These are phyloP conservation scores for Rhinella marina DNA, from an alignment of 2,797 vertebrate genomes.

Conservation along the genomic window DNA sequence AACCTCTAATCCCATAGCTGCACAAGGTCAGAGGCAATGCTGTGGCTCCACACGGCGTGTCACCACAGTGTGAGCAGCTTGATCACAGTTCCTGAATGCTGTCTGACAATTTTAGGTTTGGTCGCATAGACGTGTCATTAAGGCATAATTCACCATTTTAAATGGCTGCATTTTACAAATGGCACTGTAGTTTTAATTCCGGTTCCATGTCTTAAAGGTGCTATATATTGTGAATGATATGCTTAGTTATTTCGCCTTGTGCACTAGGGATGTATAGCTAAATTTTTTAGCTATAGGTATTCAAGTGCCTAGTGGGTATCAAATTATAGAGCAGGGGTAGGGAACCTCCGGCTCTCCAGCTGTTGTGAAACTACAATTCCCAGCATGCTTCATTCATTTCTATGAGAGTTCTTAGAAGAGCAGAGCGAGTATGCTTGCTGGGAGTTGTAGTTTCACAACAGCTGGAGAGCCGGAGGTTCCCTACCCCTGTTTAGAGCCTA, in stretches of 20 bases:
- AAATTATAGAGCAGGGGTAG: background rate
- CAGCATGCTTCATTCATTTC: too few relatives aligned
- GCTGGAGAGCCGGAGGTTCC: too few relatives aligned
- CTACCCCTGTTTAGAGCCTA: too few relatives aligned
- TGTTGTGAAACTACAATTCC: too few relatives aligned
- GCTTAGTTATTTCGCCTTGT: background rate
- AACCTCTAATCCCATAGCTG: background rate
- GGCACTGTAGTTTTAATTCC: background rate
- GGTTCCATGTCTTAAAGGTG: conserved; percentile 27
- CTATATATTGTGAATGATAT: background rate
- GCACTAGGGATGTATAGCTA: background rate
- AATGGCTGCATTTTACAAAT: conserved; percentile 22
- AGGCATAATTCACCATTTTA: conserved; percentile 29
- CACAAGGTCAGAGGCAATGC: background rate
- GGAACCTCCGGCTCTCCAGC: too few relatives aligned
- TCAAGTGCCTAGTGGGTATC: background rate
- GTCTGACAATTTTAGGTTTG: conserved; percentile 11
- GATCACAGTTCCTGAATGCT: background rate
- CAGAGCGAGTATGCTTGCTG: too few relatives aligned
- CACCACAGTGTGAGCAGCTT: background rate
- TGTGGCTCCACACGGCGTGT: background rate
- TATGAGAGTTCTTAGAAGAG: too few relatives aligned
- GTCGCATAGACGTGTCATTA: conserved; percentile 15
- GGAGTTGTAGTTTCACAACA: too few relatives aligned
- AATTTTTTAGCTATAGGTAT: background rate